phyloP scores from a whole-genome alignment of 2,113 vertebrate genomes.

The Abramis brama region DNA sequence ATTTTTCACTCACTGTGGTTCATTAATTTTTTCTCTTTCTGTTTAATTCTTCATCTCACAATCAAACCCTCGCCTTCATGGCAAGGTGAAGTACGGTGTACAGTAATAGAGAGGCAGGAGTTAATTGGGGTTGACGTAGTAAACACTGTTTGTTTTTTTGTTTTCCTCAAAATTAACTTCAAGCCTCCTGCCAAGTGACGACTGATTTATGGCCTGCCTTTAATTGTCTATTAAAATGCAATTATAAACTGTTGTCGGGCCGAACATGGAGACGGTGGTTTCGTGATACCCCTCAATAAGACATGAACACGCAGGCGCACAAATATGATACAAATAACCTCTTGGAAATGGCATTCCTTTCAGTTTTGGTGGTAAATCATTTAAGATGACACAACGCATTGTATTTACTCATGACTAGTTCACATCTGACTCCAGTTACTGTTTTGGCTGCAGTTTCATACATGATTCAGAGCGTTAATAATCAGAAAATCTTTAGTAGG shows the following conservation, averaged over 20 bases:
- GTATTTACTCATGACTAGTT: not conserved
- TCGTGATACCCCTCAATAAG: conserved; percentile 59
- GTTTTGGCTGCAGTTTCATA: not conserved
- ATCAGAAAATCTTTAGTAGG: not conserved
- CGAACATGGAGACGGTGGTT: conserved; percentile 51
- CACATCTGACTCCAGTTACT: not conserved
- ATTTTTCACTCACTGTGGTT: not conserved
- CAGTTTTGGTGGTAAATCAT: not conserved
- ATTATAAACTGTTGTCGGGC: conserved; percentile 79
- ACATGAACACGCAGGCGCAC: conserved; percentile 36
- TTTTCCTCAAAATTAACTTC: conserved; percentile 70
- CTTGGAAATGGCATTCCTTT: not conserved
- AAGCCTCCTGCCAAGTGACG: conserved; percentile 68
- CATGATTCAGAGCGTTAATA: not conserved
- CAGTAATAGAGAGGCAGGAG: conserved; percentile 64
- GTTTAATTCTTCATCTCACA: conserved; percentile 7
- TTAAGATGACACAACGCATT: not conserved
- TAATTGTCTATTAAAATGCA: conserved; percentile 84
- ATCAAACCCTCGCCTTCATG: not conserved
- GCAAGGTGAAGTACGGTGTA: not conserved
- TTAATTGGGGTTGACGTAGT: conserved; percentile 74
- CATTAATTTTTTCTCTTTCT: not conserved
- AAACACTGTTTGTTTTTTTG: conserved; percentile 67
- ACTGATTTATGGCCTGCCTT: conserved; percentile 78
- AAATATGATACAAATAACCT: conserved; percentile 8